phyloP scores from a whole-genome alignment of 2,888 invertebrate genomes.

The Lordiphosa andalusiaca region DNA sequence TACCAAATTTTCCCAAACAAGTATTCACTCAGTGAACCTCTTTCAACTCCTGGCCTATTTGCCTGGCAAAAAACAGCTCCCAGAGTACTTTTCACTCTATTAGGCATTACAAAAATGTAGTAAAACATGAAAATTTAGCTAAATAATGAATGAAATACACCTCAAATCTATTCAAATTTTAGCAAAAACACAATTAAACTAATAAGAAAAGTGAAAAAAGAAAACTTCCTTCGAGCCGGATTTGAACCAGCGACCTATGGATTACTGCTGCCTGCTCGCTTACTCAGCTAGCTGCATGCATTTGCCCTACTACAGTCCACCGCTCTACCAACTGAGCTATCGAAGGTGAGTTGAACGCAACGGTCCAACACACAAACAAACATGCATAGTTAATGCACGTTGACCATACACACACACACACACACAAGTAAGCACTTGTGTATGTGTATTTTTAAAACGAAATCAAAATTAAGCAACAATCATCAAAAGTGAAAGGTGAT shows the following conservation, averaged over 20 bases:
- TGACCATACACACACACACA: no score
- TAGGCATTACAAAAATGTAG: no score
- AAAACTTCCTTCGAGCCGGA: conserved; percentile 44
- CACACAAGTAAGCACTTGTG: neutral
- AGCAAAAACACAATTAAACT: neutral
- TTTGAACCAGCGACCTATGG: conserved; percentile 51
- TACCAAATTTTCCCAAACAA: no score
- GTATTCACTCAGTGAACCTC: no score
- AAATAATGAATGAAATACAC: no score
- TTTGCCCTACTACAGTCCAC: conserved; percentile 42
- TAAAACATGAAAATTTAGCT: no score
- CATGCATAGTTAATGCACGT: neutral
- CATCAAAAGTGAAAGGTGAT: conserved; percentile 2
- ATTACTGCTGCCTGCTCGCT: conserved; percentile 18
- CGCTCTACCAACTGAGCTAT: conserved; percentile 63
- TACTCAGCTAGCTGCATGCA: neutral
- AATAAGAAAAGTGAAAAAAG: conserved; percentile 8
- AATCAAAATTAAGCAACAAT: neutral
- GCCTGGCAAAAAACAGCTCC: no score
- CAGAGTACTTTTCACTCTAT: no score
- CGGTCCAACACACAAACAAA: neutral
- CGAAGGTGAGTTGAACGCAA: conserved; percentile 34
- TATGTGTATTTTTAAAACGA: neutral
- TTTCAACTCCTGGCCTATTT: no score
- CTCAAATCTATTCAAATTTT: no score